Evolutionary conservation across 2,113 vertebrate genomes (phyloP), one percentile per base, ranked within the genome.

Genomic region (Reinhardtius hippoglossoides): DNA sequence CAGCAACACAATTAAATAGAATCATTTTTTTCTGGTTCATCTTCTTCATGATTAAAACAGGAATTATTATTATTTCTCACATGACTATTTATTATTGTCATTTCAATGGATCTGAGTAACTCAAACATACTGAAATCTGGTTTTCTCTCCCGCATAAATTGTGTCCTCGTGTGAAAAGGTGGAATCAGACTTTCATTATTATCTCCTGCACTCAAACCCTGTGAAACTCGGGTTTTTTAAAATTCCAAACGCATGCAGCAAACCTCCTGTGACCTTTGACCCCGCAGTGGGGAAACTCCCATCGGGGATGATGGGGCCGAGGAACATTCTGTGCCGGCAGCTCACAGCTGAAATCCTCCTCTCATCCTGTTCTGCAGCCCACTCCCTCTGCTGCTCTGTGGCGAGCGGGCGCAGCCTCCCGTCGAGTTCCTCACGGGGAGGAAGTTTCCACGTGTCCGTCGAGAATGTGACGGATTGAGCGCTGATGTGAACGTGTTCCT

Each of bases 241-340:
- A 60, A 68, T 61, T 35, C 6, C 6, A 6, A 65, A 52, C 1
- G 52, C 9, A 1, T 26, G 40, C 24, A 13, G 44, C 21, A 9
- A 9, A 60, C 27, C 44, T n/a, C 7, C 37, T 4, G 15, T 20
- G 67, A 80, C 56, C 79, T 12, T 26, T 78, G 79, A 82, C 52
- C 65, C 20, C 20, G 26, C 35, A 9, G 35, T 37, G 35, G 35
- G 35, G 35, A 8, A 37, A 9, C 35, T 37, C 35, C 35, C 35
- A 37, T 37, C 35, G 35, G 35, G 35, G 35, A 37, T 9, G 35
- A 37, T 9, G 35, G 7, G 81, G 60, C 50, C 23, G 54, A 44
- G 42, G 42, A 44, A 15, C 42, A 44, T 12, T 64, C 82, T 18
- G 78, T 78, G 9, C 35, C 9, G 35, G 9, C 40, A 42, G 40